A percentile compares a stretch with the other conserved stretches of the same genome.
phyloP scores from a whole-genome alignment of 2,888 invertebrate species.

The Tipula vernalis region DNA sequence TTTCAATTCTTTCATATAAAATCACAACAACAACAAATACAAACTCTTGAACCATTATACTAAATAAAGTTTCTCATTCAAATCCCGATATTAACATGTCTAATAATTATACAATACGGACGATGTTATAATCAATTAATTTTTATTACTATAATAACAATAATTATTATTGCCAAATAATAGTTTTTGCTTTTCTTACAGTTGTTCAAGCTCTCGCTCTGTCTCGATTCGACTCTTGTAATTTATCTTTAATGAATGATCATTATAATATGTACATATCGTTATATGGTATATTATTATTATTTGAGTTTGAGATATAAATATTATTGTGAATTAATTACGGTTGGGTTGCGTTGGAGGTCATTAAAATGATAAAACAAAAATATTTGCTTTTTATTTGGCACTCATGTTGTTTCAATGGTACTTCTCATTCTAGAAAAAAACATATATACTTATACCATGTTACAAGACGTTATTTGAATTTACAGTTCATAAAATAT shows the following conservation, averaged over 20 bases:
- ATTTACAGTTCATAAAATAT: no score
- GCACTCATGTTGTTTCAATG: background rate
- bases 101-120: background rate
- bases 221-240: background rate
- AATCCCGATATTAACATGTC: background rate
- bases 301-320: background rate
- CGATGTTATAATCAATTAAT: background rate
- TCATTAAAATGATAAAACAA: background rate
- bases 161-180: conserved; percentile 4
- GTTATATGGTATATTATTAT: background rate
- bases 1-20: background rate
- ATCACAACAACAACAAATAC: background rate
- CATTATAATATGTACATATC: background rate
- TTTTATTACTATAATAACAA: background rate
- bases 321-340: background rate
- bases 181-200: background rate
- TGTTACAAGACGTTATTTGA: no score
- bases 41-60: background rate
- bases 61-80: background rate
- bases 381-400: background rate
- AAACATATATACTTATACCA: background rate
- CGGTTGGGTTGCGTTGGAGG: background rate
- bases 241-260: background rate
- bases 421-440: background rate
- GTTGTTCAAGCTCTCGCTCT: background rate